phyloP scores from a whole-genome alignment of 1,140 invertebrate species.

The Drosophila funebris region DNA sequence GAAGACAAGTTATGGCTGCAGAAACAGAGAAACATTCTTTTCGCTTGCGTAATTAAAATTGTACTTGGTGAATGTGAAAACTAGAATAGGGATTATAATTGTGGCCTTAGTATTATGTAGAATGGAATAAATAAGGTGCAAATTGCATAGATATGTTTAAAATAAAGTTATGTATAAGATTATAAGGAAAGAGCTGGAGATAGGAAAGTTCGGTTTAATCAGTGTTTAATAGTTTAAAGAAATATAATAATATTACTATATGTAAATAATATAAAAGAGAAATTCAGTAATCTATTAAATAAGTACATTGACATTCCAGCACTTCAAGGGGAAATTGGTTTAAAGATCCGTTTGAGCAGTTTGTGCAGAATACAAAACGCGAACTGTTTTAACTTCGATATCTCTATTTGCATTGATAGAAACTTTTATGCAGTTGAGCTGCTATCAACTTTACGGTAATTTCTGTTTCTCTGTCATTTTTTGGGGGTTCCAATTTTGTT shows the following conservation, averaged over 20 bases:
- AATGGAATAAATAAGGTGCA: too few relatives aligned
- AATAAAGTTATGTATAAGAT: too few relatives aligned
- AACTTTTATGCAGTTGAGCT: slow-evolving; percentile 25
- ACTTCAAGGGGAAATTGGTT: neutral
- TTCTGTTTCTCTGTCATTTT: slow-evolving; percentile 2
- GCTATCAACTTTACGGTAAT: slow-evolving; percentile 29
- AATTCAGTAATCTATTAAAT: too few relatives aligned
- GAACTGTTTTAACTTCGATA: neutral
- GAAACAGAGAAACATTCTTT: slow-evolving; percentile 1
- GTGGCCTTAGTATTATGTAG: neutral
- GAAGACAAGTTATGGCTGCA: slow-evolving; percentile 14
- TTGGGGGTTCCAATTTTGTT: too few relatives aligned
- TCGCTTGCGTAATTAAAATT: slow-evolving; percentile 7
- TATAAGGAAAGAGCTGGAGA: too few relatives aligned
- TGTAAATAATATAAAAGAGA: too few relatives aligned
- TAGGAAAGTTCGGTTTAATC: too few relatives aligned
- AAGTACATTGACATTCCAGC: too few relatives aligned
- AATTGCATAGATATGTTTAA: too few relatives aligned
- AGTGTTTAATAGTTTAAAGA: too few relatives aligned
- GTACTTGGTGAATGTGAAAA: slow-evolving; percentile 5
- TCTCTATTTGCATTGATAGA: slow-evolving; percentile 23
- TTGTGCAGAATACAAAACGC: neutral
- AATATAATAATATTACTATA: too few relatives aligned
- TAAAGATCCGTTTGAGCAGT: neutral
- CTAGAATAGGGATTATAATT: neutral